These are phyloP conservation scores for Aphodius sticticus DNA, from an alignment of 2,888 invertebrate species.

Conservation along the genomic window DNA sequence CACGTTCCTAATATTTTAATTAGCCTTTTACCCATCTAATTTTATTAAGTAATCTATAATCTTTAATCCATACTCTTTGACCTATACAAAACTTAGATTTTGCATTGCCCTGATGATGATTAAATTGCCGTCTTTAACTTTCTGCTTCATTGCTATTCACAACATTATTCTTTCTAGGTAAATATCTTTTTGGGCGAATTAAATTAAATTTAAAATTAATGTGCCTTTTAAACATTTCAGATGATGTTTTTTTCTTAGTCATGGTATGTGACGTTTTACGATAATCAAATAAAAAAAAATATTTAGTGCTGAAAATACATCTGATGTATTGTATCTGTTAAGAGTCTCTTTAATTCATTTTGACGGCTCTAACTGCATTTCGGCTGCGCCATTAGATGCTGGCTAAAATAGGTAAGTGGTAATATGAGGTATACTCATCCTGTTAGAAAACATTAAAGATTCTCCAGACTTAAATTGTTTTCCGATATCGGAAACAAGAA, in stretches of 20 bases:
- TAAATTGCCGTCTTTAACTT: not conserved
- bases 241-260: not conserved
- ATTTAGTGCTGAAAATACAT: slow-evolving; percentile 32
- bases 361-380: slow-evolving; percentile 42
- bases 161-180: not conserved
- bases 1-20: slow-evolving; percentile 34
- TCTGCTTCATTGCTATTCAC: not conserved
- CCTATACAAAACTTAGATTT: not conserved
- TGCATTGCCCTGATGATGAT: not conserved
- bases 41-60: slow-evolving; percentile 33
- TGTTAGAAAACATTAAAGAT: slow-evolving; percentile 37
- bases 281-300: slow-evolving; percentile 41
- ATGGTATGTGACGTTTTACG: not conserved
- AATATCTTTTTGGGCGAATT: not conserved
- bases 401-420: slow-evolving; percentile 37
- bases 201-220: not conserved
- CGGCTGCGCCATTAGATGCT: slow-evolving; percentile 42
- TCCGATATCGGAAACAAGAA: slow-evolving; percentile 42
- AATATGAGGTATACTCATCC: slow-evolving; percentile 38
- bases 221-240: not conserved
- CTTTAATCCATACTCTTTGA: not conserved
- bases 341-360: slow-evolving; percentile 38
- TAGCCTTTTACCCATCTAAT: slow-evolving; percentile 35
- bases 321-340: slow-evolving; percentile 22
- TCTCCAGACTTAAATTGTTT: slow-evolving; percentile 38